These are phyloP conservation scores for Selene dorsalis DNA, from an alignment of 2,797 vertebrate genomes.

Conservation along the genomic window DNA sequence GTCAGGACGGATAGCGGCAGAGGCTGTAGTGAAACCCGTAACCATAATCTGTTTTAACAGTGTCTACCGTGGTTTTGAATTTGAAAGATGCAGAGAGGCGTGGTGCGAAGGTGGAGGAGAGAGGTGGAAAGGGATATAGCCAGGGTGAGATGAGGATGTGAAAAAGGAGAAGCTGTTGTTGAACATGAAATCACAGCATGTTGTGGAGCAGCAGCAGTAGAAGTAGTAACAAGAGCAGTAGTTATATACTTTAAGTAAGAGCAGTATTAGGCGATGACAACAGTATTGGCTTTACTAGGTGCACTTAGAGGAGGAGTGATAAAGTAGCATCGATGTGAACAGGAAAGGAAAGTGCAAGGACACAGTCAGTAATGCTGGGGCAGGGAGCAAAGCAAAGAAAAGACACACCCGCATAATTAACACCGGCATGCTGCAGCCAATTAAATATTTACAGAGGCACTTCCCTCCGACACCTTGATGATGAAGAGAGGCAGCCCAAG, in stretches of 20 bases:
- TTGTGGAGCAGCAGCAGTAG: conserved; percentile 13
- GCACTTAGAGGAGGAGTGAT: conserved; percentile 3
- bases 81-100: conserved; percentile 54
- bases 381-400: conserved; percentile 50
- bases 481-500: conserved; percentile 79
- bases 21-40: conserved; percentile 68
- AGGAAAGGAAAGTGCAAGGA: conserved; percentile 20
- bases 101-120: conserved; percentile 37
- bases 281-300: not conserved
- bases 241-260: not conserved
- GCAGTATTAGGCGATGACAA: not conserved
- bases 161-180: conserved; percentile 30
- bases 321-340: conserved; percentile 15
- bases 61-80: conserved; percentile 57
- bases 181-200: conserved; percentile 40
- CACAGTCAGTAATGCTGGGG: conserved; percentile 22
- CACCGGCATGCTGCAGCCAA: conserved; percentile 82
- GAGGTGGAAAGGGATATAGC: conserved; percentile 50
- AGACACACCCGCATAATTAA: conserved; percentile 83
- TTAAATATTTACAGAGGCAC: conserved; percentile 87
- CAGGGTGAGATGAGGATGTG: conserved; percentile 33
- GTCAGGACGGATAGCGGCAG: conserved; percentile 67
- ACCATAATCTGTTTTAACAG: conserved; percentile 75
- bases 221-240: not conserved
- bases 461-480: conserved; percentile 81